Evolutionary conservation across 2,888 invertebrate species (phyloP).

Genomic region (Meteorus colon): DNA sequence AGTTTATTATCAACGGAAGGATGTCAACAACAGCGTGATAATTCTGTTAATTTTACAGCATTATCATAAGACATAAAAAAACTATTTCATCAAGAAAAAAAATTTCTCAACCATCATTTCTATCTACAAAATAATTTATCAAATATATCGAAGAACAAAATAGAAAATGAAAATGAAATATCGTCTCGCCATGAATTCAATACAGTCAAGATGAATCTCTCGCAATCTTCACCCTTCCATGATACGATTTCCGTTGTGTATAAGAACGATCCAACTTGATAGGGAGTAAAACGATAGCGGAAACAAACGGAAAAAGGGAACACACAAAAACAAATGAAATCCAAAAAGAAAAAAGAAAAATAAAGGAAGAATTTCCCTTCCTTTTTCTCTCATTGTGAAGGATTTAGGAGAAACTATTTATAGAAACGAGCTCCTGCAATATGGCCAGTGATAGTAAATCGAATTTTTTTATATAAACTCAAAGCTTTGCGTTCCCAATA

Average conservation of each 20-base stretch:
- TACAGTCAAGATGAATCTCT: conserved; percentile 4
- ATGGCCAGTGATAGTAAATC: conserved; percentile 37
- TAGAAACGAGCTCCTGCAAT: conserved; percentile 28
- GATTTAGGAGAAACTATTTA: conserved; percentile 40
- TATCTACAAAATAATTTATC: not conserved
- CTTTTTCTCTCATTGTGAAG: conserved; percentile 22
- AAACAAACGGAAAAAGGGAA: not conserved
- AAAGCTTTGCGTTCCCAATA: not conserved
- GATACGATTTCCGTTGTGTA: not conserved
- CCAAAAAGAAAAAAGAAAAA: not conserved
- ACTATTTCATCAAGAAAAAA: not conserved
- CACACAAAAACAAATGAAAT: not conserved
- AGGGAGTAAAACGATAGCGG: not conserved
- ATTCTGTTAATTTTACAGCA: not conserved
- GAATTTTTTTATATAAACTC: conserved; percentile 30
- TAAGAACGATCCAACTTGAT: not conserved
- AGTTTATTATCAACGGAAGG: conserved; percentile 18
- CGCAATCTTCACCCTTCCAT: not conserved
- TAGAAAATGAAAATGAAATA: not conserved
- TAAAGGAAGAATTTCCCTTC: conserved; percentile 16
- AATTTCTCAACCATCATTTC: not conserved
- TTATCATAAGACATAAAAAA: not conserved
- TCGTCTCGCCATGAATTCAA: not conserved
- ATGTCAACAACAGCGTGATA: conserved; percentile 13
- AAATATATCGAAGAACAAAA: not conserved